Evolutionary conservation across 2,797 vertebrate species (phyloP).

Genomic region (Scyliorhinus canicula): DNA sequence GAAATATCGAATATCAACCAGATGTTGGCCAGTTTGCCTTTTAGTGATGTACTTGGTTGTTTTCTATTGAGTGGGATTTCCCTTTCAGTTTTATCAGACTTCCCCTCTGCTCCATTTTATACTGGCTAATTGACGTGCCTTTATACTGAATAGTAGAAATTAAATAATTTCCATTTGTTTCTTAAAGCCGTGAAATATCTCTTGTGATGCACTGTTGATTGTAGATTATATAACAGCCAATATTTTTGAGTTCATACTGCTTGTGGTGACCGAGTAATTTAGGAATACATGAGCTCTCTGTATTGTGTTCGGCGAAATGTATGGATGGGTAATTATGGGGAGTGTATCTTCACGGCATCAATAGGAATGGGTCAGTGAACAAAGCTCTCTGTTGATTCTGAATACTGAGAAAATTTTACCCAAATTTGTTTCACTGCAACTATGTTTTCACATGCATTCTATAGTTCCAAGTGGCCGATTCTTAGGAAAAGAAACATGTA

Average conservation of each 20-base stretch:
- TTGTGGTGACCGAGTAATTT: too few relatives aligned
- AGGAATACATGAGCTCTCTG: too few relatives aligned
- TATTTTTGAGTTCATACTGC: background rate
- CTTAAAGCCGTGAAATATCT: background rate
- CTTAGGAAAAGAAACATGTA: too few relatives aligned
- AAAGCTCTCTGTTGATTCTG: too few relatives aligned
- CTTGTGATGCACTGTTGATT: background rate
- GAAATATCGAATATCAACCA: background rate
- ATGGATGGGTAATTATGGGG: too few relatives aligned
- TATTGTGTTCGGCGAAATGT: too few relatives aligned
- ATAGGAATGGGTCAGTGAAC: too few relatives aligned
- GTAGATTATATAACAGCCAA: background rate
- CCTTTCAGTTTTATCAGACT: background rate
- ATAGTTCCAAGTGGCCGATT: too few relatives aligned
- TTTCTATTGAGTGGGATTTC: background rate
- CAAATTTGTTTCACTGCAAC: too few relatives aligned
- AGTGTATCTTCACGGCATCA: too few relatives aligned
- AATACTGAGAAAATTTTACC: too few relatives aligned
- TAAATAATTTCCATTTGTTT: background rate
- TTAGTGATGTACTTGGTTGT: background rate
- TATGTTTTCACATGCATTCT: too few relatives aligned
- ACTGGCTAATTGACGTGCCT: background rate
- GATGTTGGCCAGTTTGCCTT: background rate
- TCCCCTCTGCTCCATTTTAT: background rate
- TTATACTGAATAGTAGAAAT: background rate